Evolutionary conservation across 1,140 invertebrate genomes (phyloP), one percentile per base, ranked within the genome.

Genomic region (Zaprionus kolodkinae): DNA sequence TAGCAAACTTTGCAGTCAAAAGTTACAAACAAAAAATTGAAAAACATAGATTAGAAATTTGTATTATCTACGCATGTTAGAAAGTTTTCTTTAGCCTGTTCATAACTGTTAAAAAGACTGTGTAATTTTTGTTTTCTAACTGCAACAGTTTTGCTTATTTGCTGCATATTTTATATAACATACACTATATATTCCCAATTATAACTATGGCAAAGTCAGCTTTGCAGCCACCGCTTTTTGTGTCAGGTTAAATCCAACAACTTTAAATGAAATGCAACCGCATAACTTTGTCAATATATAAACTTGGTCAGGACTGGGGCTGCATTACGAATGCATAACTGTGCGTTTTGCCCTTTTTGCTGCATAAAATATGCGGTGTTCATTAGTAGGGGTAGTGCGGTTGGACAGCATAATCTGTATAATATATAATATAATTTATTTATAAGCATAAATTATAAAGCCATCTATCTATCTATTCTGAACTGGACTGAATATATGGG

Each of bases 281-380:
- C 35, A 63, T 55, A 65, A 65, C 62, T 72, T 69, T 60, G 21
- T 40, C 13, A 43, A 21, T 56, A 21, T 56, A 30, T 64, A 72
- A 72, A 74, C 65, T 65, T 48, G 30, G 21, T 35, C 63, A 35
- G 56, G 65, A 62, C 65, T 81, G 80, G 56, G 65, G 65, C 65
- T 81, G 80, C 56, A 84, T 89, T 78, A 80, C 38, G 40, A 74
- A 89, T 87, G 73, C 81, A 78, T 71, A 78, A 48, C 65, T 79
- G 60, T 63, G 30, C 69, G 50, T 50, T 75, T 69, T 35, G 64
- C 33, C 45, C 45, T 25, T 55, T 50, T 55, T 36, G 35, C 55
- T 7, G 57, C 62, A 77, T 83, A 62, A 77, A 81, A 74, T 75
- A 86, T 86, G 73, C 83, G 82, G 33, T 11, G 17, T 60, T 74